A percentile compares a stretch with the other conserved stretches of the same genome.
These are phyloP conservation scores for Melanotus villosus DNA, from an alignment of 2,888 invertebrate species.

Conservation along the genomic window DNA sequence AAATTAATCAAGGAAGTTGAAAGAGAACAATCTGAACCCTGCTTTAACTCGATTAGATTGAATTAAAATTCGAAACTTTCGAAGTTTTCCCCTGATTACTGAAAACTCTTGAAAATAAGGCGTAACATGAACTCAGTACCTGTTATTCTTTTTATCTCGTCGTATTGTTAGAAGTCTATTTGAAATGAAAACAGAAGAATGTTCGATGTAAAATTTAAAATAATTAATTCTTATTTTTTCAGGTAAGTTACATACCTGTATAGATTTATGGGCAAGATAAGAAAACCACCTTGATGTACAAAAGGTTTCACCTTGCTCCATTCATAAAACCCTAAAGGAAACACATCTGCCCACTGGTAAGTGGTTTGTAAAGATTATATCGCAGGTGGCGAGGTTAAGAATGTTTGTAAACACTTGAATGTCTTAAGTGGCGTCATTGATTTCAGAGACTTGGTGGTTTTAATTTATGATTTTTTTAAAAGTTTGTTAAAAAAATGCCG, in stretches of 20 bases:
- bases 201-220: too few species aligned
- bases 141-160: too few species aligned
- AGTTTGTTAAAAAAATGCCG: too few species aligned
- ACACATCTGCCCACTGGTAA: slow-evolving; percentile 41
- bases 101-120: not conserved
- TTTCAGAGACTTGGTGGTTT: slow-evolving; percentile 3
- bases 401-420: slow-evolving; percentile 43
- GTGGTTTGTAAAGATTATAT: slow-evolving; percentile 49
- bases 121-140: too few species aligned
- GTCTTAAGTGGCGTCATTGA: slow-evolving; percentile 46
- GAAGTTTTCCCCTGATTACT: not conserved
- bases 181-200: too few species aligned
- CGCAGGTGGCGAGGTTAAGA: slow-evolving; percentile 45
- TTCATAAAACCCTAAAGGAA: slow-evolving; percentile 28
- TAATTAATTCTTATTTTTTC: too few species aligned
- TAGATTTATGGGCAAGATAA: not conserved
- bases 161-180: too few species aligned
- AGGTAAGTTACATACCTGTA: not conserved
- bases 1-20: slow-evolving; percentile 53
- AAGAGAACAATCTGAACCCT: slow-evolving; percentile 19
- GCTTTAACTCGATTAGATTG: slow-evolving; percentile 1
- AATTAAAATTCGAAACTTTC: not conserved
- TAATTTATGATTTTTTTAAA: too few species aligned
- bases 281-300: not conserved
- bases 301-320: slow-evolving; percentile 34